Conservation (phyloP, 2,888 invertebrate genomes). For the Acronicta psi region DNA sequence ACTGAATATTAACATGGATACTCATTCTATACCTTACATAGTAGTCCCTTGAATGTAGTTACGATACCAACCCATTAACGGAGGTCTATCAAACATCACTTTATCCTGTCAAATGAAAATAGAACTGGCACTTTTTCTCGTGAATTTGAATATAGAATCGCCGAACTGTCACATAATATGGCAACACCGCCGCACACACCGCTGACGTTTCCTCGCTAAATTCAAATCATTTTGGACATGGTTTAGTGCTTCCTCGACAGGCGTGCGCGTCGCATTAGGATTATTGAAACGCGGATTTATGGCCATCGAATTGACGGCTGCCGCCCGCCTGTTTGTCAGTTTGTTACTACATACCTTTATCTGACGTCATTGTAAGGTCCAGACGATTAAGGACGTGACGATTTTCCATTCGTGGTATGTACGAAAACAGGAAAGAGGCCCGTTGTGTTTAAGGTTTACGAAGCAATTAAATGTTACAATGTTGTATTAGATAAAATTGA, state of each 20-base stretch:
- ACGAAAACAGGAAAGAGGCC: constrained; percentile 45
- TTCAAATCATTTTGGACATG: constrained; percentile 61
- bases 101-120: constrained; percentile 21
- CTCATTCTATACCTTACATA: constrained; percentile 10
- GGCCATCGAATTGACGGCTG: constrained; percentile 54
- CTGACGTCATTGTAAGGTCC: constrained; percentile 47
- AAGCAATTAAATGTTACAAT: constrained; percentile 23
- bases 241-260: constrained; percentile 68
- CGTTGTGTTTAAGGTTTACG: constrained; percentile 38
- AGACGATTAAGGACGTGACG: constrained; percentile 43
- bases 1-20: constrained; percentile 11
- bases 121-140: constrained; percentile 24
- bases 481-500: constrained; percentile 15
- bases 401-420: constrained; percentile 42
- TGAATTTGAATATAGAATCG: constrained; percentile 32
- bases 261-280: constrained; percentile 51
- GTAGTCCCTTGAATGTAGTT: constrained; percentile 15
- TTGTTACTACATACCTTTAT: constrained; percentile 44
- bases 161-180: constrained; percentile 37
- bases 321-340: constrained; percentile 29
- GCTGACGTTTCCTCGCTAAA: constrained; percentile 73
- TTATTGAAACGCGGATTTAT: constrained; percentile 59
- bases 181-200: constrained; percentile 47
- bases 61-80: constrained; percentile 17
- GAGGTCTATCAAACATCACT: constrained; percentile 28